These are phyloP conservation scores for Malurus melanocephalus DNA, from an alignment of 2,113 vertebrate species.

Conservation along the genomic window DNA sequence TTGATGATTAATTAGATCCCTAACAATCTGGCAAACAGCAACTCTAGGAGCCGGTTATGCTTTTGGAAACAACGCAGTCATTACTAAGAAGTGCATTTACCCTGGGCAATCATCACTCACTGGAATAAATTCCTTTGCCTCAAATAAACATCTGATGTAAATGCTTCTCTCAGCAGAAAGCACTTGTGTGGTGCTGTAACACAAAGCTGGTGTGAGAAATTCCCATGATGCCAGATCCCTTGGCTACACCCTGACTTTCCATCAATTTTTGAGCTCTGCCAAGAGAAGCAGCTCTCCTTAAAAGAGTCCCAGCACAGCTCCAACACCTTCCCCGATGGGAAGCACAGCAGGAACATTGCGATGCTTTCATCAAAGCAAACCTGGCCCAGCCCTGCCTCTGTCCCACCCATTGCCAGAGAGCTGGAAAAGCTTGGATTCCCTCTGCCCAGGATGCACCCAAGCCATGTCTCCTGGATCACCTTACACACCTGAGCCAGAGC, in stretches of 20 bases:
- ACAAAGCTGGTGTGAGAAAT: constrained; percentile 16
- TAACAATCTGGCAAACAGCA: not conserved
- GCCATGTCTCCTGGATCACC: not conserved
- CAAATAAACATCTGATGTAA: constrained; percentile 6
- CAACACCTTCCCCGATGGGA: not conserved
- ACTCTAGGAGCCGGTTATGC: not conserved
- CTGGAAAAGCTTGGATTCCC: not conserved
- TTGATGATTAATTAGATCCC: not conserved
- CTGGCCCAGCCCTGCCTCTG: not conserved
- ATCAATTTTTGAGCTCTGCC: constrained; percentile 4
- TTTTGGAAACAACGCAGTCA: not conserved
- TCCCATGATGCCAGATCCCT: constrained; percentile 10
- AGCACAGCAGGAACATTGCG: not conserved
- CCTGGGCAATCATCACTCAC: not conserved
- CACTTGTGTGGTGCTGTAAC: not conserved
- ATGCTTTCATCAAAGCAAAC: not conserved
- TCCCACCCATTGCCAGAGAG: not conserved
- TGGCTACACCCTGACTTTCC: constrained; percentile 21
- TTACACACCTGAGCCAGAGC: not conserved
- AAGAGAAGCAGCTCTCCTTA: constrained; percentile 18
- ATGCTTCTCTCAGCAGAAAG: not conserved
- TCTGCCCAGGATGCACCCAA: not conserved
- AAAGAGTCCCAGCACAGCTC: not conserved
- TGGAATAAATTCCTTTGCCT: not conserved
- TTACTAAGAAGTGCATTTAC: not conserved